These are phyloP conservation scores for Proterorhinus semilunaris DNA, from an alignment of 2,113 vertebrate genomes.

Conservation along the genomic window DNA sequence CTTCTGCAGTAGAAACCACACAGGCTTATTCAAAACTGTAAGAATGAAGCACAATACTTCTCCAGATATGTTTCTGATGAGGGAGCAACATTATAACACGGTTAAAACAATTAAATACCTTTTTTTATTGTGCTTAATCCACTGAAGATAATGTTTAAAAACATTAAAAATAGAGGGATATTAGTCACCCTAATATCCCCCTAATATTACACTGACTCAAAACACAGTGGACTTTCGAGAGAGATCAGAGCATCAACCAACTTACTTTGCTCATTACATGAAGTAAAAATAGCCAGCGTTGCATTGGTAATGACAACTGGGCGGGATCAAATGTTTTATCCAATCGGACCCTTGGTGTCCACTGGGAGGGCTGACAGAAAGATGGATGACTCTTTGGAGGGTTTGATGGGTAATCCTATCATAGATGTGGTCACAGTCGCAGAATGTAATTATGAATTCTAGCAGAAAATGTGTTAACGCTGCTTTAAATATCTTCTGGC, in stretches of 20 bases:
- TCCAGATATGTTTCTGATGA: too few species aligned
- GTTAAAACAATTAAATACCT: too few species aligned
- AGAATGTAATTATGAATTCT: constrained; percentile 64
- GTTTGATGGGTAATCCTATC: constrained; percentile 70
- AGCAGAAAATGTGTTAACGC: constrained; percentile 56
- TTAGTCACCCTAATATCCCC: constrained; percentile 46
- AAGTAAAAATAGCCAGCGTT: constrained; percentile 68
- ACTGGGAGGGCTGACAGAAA: constrained; percentile 66
- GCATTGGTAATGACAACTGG: constrained; percentile 69
- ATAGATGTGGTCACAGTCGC: constrained; percentile 64
- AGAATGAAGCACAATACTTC: too few species aligned
- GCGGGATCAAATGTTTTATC: constrained; percentile 63
- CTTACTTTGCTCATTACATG: constrained; percentile 66
- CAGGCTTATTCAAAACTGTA: constrained; percentile 6
- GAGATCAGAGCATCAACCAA: constrained; percentile 69
- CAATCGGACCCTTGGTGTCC: constrained; percentile 62
- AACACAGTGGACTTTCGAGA: constrained; percentile 58
- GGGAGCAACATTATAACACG: too few species aligned
- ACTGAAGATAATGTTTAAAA: too few species aligned
- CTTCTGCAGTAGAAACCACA: too few species aligned
- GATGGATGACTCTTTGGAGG: constrained; percentile 69
- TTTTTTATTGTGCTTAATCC: too few species aligned
- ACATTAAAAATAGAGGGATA: background rate
- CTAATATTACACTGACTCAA: constrained; percentile 42
- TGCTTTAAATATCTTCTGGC: constrained; percentile 45